Percentiles rank a stretch among this genome's conserved stretches.
Conservation (phyloP, 2,888 invertebrate genomes). For the Drosophila nigritarsus region DNA sequence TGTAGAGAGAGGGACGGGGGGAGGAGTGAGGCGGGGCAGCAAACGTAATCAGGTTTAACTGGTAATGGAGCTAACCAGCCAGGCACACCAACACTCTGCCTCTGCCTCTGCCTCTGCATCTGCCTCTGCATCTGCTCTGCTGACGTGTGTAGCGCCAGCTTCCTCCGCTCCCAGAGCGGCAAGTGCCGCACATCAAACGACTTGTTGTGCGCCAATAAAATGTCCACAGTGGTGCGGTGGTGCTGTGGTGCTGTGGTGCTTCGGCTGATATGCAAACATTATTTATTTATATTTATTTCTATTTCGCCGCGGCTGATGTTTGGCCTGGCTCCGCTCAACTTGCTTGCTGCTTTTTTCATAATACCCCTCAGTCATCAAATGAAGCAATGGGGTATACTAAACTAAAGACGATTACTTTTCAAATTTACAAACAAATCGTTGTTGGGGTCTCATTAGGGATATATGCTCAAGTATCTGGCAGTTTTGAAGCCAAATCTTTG, state of each 20-base stretch:
- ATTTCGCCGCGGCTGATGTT: slow-evolving; percentile 68
- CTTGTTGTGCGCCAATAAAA: slow-evolving; percentile 79
- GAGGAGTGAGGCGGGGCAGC: neutral
- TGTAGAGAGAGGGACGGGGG: slow-evolving; percentile 23
- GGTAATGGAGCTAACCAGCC: slow-evolving; percentile 57
- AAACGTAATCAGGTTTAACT: slow-evolving; percentile 75
- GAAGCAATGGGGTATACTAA: neutral
- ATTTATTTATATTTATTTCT: slow-evolving; percentile 74
- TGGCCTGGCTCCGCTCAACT: slow-evolving; percentile 64
- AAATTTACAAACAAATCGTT: neutral
- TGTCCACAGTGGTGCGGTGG: slow-evolving; percentile 69
- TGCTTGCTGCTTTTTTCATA: slow-evolving; percentile 43
- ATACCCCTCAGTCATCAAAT: neutral
- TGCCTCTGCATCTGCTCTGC: slow-evolving; percentile 27
- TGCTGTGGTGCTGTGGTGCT: neutral
- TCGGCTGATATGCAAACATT: slow-evolving; percentile 78
- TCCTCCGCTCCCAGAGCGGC: slow-evolving; percentile 56
- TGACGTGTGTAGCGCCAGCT: slow-evolving; percentile 58
- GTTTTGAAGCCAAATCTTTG: neutral
- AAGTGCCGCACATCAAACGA: slow-evolving; percentile 76
- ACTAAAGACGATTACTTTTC: neutral
- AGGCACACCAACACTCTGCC: slow-evolving; percentile 12
- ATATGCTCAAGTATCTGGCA: neutral
- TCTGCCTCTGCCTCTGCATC: slow-evolving; percentile 20
- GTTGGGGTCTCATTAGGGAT: neutral